Percentiles rank a stretch among this genome's conserved stretches.
phyloP scores from a whole-genome alignment of 1,140 invertebrate species.

The Drosophila asahinai region DNA sequence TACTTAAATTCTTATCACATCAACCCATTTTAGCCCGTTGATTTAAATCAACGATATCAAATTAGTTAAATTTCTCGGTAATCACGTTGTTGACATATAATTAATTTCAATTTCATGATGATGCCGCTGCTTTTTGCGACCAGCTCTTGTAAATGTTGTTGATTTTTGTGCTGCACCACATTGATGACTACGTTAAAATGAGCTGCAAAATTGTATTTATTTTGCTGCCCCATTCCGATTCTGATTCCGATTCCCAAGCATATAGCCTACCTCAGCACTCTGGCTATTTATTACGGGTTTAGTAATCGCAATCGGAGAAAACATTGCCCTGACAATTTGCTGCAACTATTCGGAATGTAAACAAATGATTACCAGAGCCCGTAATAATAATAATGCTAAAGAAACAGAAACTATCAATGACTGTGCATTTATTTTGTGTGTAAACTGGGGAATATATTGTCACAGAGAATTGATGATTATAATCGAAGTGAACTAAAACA shows the following conservation, averaged over 20 bases:
- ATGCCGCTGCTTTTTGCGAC: slow-evolving; percentile 18
- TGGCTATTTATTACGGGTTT: slow-evolving; percentile 52
- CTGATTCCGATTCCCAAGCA: slow-evolving; percentile 2
- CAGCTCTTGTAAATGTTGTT: slow-evolving; percentile 32
- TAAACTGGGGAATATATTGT: slow-evolving; percentile 3
- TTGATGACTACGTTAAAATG: slow-evolving; percentile 51
- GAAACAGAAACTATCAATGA: slow-evolving; percentile 41
- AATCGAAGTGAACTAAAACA: background rate
- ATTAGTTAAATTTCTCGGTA: slow-evolving; percentile 51
- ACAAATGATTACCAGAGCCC: slow-evolving; percentile 42
- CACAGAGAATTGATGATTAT: background rate
- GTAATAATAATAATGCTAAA: slow-evolving; percentile 29
- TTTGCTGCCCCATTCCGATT: slow-evolving; percentile 24
- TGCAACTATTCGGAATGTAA: slow-evolving; percentile 54
- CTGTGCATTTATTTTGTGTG: slow-evolving; percentile 20
- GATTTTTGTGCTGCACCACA: slow-evolving; percentile 28
- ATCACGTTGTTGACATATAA: slow-evolving; percentile 63
- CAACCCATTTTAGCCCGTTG: slow-evolving; percentile 3
- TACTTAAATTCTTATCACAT: slow-evolving; percentile 29
- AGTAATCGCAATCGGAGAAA: slow-evolving; percentile 55
- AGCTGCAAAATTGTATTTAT: slow-evolving; percentile 45
- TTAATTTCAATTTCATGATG: slow-evolving; percentile 60
- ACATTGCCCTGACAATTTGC: slow-evolving; percentile 37
- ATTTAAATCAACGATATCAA: slow-evolving; percentile 26
- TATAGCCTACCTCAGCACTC: slow-evolving; percentile 33